These are phyloP conservation scores for Neotragus pygmaeus DNA, from an alignment of 2,113 vertebrate genomes.

Conservation along the genomic window DNA sequence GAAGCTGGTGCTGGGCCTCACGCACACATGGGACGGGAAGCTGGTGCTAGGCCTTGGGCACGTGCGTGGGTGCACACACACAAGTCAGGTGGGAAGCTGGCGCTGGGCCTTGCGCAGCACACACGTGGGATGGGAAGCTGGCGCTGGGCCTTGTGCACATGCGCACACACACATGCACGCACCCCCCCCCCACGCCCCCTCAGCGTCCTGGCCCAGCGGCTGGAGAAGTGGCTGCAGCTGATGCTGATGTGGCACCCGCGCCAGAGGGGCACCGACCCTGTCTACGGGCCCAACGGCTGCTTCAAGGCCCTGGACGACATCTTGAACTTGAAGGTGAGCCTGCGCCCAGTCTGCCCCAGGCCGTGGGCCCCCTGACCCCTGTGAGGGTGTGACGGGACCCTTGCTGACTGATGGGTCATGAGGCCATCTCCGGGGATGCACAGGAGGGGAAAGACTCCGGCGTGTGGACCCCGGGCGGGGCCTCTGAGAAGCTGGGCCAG, in stretches of 20 bases:
- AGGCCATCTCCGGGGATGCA: neutral
- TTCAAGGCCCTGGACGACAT: constrained; percentile 93
- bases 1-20: no score
- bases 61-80: accelerated
- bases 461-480: accelerated
- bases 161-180: neutral
- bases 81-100: accelerated
- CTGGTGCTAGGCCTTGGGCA: no score
- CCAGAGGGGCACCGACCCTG: constrained; percentile 88
- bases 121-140: accelerated
- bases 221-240: constrained; percentile 94
- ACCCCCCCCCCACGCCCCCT: accelerated
- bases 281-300: constrained; percentile 84
- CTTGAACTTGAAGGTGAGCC: constrained; percentile 90
- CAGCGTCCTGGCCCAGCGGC: constrained; percentile 86
- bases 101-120: accelerated
- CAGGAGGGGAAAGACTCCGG: neutral
- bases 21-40: accelerated
- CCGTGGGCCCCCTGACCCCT: accelerated
- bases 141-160: accelerated
- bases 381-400: neutral
- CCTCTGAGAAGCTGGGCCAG: neutral
- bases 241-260: constrained; percentile 95
- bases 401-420: neutral
- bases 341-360: accelerated